Percentiles rank a stretch among this genome's conserved stretches.
Evolutionary conservation across 2,797 vertebrate species (phyloP).

Genomic region (Pangasius mekongensis): DNA sequence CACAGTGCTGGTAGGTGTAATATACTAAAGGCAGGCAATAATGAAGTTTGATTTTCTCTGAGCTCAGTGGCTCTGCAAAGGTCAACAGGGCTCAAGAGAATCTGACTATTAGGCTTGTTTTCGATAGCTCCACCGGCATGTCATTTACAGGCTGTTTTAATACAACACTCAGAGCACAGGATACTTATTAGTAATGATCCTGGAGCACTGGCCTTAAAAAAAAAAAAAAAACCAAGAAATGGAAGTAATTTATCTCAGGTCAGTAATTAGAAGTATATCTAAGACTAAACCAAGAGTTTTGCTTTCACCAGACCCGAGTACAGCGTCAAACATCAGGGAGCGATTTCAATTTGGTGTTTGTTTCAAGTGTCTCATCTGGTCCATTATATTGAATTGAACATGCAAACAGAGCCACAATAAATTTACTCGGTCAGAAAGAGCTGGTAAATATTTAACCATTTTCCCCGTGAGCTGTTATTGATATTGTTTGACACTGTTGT

Average conservation of each 20-base stretch:
- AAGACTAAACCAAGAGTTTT: not conserved
- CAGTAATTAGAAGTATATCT: constrained; percentile 24
- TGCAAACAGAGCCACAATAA: constrained; percentile 42
- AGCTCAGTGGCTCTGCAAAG: constrained; percentile 43
- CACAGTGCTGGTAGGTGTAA: constrained; percentile 40
- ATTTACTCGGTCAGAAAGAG: constrained; percentile 38
- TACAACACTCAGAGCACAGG: constrained; percentile 25
- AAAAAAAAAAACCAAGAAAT: not conserved
- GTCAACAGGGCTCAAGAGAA: constrained; percentile 44
- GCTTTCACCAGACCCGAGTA: not conserved
- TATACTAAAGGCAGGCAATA: constrained; percentile 45
- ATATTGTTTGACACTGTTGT: constrained; percentile 44
- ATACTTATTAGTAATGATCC: constrained; percentile 37
- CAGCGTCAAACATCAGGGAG: not conserved
- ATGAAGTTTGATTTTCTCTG: constrained; percentile 50
- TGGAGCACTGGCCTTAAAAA: not conserved
- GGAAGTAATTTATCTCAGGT: constrained; percentile 2
- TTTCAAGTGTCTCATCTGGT: constrained; percentile 13
- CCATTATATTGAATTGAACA: constrained; percentile 43
- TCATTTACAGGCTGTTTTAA: constrained; percentile 36
- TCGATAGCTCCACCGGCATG: constrained; percentile 19
- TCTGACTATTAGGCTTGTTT: constrained; percentile 39
- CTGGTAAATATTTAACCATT: constrained; percentile 54
- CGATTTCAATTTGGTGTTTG: not conserved
- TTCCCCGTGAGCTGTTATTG: constrained; percentile 41